A percentile compares a stretch with the other conserved stretches of the same genome.
Evolutionary conservation across 1,140 invertebrate species (phyloP).

Genomic region (Drosophila micromelanica): DNA sequence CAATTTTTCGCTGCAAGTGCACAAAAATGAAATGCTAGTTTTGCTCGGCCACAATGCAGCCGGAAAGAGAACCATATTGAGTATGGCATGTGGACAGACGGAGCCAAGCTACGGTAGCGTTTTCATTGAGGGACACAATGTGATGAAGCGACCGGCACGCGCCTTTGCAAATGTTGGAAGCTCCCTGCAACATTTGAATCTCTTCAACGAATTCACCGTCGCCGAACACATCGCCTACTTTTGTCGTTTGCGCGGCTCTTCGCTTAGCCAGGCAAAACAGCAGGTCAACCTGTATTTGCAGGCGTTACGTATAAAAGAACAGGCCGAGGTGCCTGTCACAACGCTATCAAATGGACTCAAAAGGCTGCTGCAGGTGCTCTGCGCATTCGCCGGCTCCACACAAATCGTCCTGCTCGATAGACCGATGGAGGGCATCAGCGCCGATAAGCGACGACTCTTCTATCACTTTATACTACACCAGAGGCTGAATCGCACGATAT

Average conservation of each 20-base stretch:
- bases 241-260: slow-evolving; percentile 41
- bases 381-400: slow-evolving; percentile 53
- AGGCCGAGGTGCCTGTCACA: background rate
- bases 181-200: background rate
- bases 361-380: slow-evolving; percentile 33
- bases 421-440: slow-evolving; percentile 56
- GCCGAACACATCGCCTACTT: slow-evolving; percentile 54
- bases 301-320: slow-evolving; percentile 15
- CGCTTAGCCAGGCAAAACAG: background rate
- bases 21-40: slow-evolving; percentile 45
- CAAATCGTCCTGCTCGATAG: slow-evolving; percentile 46
- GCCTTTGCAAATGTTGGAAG: slow-evolving; percentile 17
- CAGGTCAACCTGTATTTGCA: slow-evolving; percentile 26
- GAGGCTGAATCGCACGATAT: slow-evolving; percentile 29
- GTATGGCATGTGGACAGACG: slow-evolving; percentile 32
- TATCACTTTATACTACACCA: slow-evolving; percentile 32
- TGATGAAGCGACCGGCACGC: background rate
- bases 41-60: slow-evolving; percentile 53
- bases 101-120: slow-evolving; percentile 27
- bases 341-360: slow-evolving; percentile 36
- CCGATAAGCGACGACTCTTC: slow-evolving; percentile 20
- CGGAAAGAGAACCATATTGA: slow-evolving; percentile 49
- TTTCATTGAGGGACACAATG: slow-evolving; percentile 18
- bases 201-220: slow-evolving; percentile 40
- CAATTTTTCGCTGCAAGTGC: slow-evolving; percentile 32